Percentiles rank a stretch among this genome's conserved stretches.
Conservation (phyloP, 2,888 invertebrate species). For the Digitonthophagus gazella region DNA sequence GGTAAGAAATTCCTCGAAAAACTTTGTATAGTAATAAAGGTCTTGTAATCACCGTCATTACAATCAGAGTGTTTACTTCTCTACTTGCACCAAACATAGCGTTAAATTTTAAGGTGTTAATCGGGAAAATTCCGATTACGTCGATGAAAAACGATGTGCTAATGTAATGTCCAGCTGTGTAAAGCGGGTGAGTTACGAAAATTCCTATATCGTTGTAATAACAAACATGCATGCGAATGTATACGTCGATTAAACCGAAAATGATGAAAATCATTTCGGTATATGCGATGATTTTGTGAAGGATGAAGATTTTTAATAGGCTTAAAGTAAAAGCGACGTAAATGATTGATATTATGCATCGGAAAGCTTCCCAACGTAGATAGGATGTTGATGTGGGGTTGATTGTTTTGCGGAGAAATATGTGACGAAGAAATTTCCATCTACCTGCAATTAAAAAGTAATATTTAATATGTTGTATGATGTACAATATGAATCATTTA, state of each 20-base stretch:
- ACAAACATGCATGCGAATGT: slow-evolving; percentile 22
- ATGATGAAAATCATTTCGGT: slow-evolving; percentile 15
- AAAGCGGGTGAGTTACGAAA: slow-evolving; percentile 23
- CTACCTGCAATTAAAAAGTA: slow-evolving; percentile 17
- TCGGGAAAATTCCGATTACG: slow-evolving; percentile 52
- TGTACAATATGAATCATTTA: neutral
- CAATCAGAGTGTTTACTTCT: neutral
- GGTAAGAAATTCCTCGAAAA: slow-evolving; percentile 26
- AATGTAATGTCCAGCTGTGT: slow-evolving; percentile 43
- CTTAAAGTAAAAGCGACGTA: slow-evolving; percentile 18
- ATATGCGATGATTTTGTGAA: neutral
- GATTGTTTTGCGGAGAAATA: slow-evolving; percentile 25
- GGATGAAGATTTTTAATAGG: slow-evolving; percentile 1
- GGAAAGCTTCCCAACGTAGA: slow-evolving; percentile 27
- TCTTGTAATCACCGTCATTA: slow-evolving; percentile 18
- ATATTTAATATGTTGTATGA: slow-evolving; percentile 6
- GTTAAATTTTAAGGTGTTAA: slow-evolving; percentile 45
- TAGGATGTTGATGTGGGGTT: slow-evolving; percentile 24
- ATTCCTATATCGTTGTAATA: slow-evolving; percentile 24
- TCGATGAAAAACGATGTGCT: slow-evolving; percentile 51
- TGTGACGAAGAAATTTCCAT: slow-evolving; percentile 24
- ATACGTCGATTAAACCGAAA: slow-evolving; percentile 19
- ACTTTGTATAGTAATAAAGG: slow-evolving; percentile 28
- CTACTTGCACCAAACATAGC: slow-evolving; percentile 21
- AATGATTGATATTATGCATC: slow-evolving; percentile 13